phyloP scores from a whole-genome alignment of 2,888 invertebrate genomes.

The Cordilura impudica region DNA sequence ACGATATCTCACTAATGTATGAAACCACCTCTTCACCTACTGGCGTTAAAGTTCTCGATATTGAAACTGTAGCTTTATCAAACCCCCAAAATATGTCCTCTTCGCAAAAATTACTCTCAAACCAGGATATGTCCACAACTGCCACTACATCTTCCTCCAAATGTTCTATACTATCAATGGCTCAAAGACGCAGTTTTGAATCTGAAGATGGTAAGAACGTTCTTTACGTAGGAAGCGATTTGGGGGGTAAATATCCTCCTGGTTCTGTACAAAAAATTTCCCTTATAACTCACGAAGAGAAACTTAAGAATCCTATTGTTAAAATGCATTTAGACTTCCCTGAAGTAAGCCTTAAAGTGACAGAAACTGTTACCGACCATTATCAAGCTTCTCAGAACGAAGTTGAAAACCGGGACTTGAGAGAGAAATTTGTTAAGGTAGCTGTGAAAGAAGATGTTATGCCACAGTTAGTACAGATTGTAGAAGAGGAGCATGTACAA shows the following conservation, averaged over 20 bases:
- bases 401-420: slow-evolving; percentile 61
- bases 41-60: slow-evolving; percentile 69
- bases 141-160: slow-evolving; percentile 68
- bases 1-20: slow-evolving; percentile 11
- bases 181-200: slow-evolving; percentile 72
- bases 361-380: slow-evolving; percentile 73
- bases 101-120: slow-evolving; percentile 49
- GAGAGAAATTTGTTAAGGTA: slow-evolving; percentile 50
- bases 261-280: slow-evolving; percentile 79
- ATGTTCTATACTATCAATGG: slow-evolving; percentile 71
- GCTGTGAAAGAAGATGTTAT: slow-evolving; percentile 2
- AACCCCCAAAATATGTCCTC: slow-evolving; percentile 58
- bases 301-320: slow-evolving; percentile 83
- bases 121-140: slow-evolving; percentile 64
- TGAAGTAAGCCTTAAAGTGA: slow-evolving; percentile 74
- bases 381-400: slow-evolving; percentile 65
- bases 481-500: slow-evolving; percentile 23
- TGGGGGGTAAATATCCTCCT: slow-evolving; percentile 70
- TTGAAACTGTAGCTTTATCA: slow-evolving; percentile 69
- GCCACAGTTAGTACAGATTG: slow-evolving; percentile 25
- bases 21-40: slow-evolving; percentile 14
- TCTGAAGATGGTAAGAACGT: slow-evolving; percentile 73
- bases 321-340: slow-evolving; percentile 82
- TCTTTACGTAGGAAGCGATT: slow-evolving; percentile 72
- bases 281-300: slow-evolving; percentile 86